phyloP scores from a whole-genome alignment of 2,888 invertebrate genomes.

The Stenichneumon culpator region DNA sequence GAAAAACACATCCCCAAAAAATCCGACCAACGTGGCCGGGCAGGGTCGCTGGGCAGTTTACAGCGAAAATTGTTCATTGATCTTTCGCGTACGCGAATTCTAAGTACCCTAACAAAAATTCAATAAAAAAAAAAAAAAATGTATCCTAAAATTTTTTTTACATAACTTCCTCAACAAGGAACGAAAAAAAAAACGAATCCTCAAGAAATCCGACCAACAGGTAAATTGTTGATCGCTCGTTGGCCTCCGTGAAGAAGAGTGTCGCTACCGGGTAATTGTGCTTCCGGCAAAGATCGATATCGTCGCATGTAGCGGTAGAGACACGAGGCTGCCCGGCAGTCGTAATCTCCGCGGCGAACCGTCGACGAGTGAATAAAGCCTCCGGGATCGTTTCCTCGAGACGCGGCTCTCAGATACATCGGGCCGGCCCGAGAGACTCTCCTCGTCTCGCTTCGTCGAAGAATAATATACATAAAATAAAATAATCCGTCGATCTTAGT shows the following conservation, averaged over 20 bases:
- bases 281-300: slow-evolving; percentile 6
- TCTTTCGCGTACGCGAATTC: too few species aligned
- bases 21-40: too few species aligned
- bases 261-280: slow-evolving; percentile 6
- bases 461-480: too few species aligned
- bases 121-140: too few species aligned
- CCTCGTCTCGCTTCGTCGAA: background rate
- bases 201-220: background rate
- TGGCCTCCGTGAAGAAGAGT: background rate
- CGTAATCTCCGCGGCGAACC: slow-evolving; percentile 43
- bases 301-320: background rate
- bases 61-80: too few species aligned
- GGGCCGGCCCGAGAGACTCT: slow-evolving; percentile 9
- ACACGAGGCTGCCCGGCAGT: slow-evolving; percentile 11
- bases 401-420: slow-evolving; percentile 7
- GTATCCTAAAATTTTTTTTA: too few species aligned
- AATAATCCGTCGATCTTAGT: background rate
- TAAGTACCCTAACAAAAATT: too few species aligned
- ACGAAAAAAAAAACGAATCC: slow-evolving; percentile 20
- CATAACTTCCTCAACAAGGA: too few species aligned
- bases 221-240: background rate
- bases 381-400: slow-evolving; percentile 24
- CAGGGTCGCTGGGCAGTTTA: too few species aligned
- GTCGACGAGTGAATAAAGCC: slow-evolving; percentile 37
- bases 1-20: too few species aligned